Evolutionary conservation across 2,888 invertebrate genomes (phyloP), one percentile per base, ranked within the genome.

Genomic region (Hirudinaria manillensis): DNA sequence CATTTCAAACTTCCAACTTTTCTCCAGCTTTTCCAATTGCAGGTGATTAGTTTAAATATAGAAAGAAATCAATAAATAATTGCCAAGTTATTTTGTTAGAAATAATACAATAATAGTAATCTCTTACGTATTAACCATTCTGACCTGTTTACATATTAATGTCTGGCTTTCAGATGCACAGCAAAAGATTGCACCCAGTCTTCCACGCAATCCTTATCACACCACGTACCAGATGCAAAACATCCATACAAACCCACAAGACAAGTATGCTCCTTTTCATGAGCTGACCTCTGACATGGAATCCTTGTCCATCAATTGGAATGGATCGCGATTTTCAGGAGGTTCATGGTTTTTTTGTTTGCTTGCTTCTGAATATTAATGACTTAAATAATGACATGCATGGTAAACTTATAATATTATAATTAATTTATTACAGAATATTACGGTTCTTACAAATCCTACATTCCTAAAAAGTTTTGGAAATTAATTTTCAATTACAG

Each of bases 251-350:
- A 38, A n/a, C 45, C 4, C 70, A 3, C 24, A 32, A 38, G 70
- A 70, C 21, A 70, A 70, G 51, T 70, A 70, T 45, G 24, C 70
- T n/a, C 38, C 70, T 4, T 36, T 70, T 19, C 70, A 70, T 34
- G 70, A 70, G 3, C 45, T 70, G 2, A 70, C 34, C 51, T 36
- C 24, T 19, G 51, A 70, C 70, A 38, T 70, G 24, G 70, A 70
- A 45, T 34, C 38, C 38, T n/a, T 70, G 36, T 32, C 70, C 27
- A 70, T 70, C 45, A 38, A 70, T 38, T 24, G 70, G 45, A 38
- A 38, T 34, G 24, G 36, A 6, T 32, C 24, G 13, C 36, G n/a
- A 29, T 27, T 68, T 68, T 34, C 61, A 1, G 29, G 29, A 27
- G 61, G 61, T 61, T 24, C 29, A 16, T 7, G 7, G 24, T 24